Evolutionary conservation across 1,140 invertebrate genomes (phyloP).

Genomic region (Latrodectus geometricus): DNA sequence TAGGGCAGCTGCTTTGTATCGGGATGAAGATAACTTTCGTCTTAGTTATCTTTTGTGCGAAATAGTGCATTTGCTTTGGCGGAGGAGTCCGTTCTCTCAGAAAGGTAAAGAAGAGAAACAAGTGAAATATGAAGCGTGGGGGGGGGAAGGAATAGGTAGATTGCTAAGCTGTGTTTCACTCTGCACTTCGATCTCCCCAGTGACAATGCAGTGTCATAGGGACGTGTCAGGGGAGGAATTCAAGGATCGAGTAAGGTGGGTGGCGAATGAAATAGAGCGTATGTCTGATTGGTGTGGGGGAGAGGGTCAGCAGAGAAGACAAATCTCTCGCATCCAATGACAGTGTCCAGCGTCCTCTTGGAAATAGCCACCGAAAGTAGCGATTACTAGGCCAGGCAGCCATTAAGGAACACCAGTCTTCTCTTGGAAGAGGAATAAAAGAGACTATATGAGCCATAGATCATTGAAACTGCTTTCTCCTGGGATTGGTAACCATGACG

Average conservation of each 20-base stretch:
- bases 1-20: no score
- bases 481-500: conserved; percentile 45
- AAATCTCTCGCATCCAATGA: conserved; percentile 60
- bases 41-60: no score
- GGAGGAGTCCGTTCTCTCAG: neutral
- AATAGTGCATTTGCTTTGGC: no score
- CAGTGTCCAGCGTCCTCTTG: conserved; percentile 59
- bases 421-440: conserved; percentile 52
- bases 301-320: conserved; percentile 53
- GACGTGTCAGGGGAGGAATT: conserved; percentile 42
- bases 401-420: conserved; percentile 58
- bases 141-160: conserved; percentile 32
- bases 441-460: conserved; percentile 61
- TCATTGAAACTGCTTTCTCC: conserved; percentile 56
- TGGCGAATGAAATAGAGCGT: conserved; percentile 35
- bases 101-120: neutral
- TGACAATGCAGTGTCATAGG: conserved; percentile 45
- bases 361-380: conserved; percentile 58
- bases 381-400: conserved; percentile 54
- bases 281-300: conserved; percentile 54
- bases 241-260: conserved; percentile 31
- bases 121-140: conserved; percentile 26
- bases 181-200: conserved; percentile 42
- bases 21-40: no score
- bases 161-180: conserved; percentile 51